Evolutionary conservation across 2,888 invertebrate genomes (phyloP).

Genomic region (Nomada hirtipes): DNA sequence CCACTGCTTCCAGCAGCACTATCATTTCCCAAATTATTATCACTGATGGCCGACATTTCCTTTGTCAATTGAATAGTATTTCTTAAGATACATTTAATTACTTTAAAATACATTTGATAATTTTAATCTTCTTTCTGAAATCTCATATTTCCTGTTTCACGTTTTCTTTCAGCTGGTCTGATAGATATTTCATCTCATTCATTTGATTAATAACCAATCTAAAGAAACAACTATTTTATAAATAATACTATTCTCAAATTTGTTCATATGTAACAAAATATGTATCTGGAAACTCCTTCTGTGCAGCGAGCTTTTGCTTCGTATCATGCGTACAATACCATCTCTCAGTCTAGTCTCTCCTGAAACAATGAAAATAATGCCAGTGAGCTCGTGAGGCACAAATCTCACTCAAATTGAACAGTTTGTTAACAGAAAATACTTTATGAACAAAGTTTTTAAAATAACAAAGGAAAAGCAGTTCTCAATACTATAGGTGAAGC

Average conservation of each 20-base stretch:
- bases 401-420: slow-evolving; percentile 61
- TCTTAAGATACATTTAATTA: slow-evolving; percentile 32
- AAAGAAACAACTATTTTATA: slow-evolving; percentile 31
- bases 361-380: slow-evolving; percentile 86
- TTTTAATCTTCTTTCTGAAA: slow-evolving; percentile 26
- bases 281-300: slow-evolving; percentile 67
- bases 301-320: slow-evolving; percentile 62
- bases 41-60: slow-evolving; percentile 72
- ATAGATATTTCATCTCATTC: slow-evolving; percentile 15
- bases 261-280: slow-evolving; percentile 47
- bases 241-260: slow-evolving; percentile 47
- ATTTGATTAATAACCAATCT: slow-evolving; percentile 9
- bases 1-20: slow-evolving; percentile 70
- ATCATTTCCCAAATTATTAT: slow-evolving; percentile 71
- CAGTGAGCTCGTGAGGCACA: slow-evolving; percentile 78
- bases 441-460: slow-evolving; percentile 60
- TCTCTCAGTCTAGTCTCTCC: slow-evolving; percentile 84
- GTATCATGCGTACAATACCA: slow-evolving; percentile 72
- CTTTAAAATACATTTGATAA: slow-evolving; percentile 29
- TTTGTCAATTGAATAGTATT: slow-evolving; percentile 34
- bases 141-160: slow-evolving; percentile 39
- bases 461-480: slow-evolving; percentile 69
- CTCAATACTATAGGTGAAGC: slow-evolving; percentile 77
- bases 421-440: slow-evolving; percentile 65
- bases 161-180: not conserved